Evolutionary conservation across 2,113 vertebrate species (phyloP), one percentile per base, ranked within the genome.

Genomic region (Camelus bactrianus): DNA sequence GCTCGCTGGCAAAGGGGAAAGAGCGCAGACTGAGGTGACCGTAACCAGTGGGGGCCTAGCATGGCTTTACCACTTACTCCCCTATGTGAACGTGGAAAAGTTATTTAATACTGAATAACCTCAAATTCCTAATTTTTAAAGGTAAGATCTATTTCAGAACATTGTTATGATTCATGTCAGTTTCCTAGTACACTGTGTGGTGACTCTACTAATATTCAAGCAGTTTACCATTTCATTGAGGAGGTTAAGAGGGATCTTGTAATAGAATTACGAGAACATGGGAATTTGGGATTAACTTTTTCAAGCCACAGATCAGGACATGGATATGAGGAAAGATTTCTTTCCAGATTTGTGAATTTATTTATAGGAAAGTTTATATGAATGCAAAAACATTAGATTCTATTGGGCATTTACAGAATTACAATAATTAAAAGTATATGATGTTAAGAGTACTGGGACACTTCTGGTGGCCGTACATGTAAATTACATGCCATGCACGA

Each of bases 271-370:
- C 1, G 38, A 67, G 62, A 73, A 20, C 19, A 80, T 35, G 6
- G 28, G 15, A 46, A 62, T 14, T 56, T 84, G 4, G 77, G 32
- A 67, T 28, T 73, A 28, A 65, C 5, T 83, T 82, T 83, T 62
- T 85, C 52, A 91, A 85, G 70, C 20, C 46, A 70, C 11, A 83
- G 48, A 93, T 87, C 4, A 83, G n/a, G 28, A 42, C 16, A 62
- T 4, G 22, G 15, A 67, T 48, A 62, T 54, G 24, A 94, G 48
- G 73, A 86, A 65, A 70, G 2, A 58, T 48, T 10, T 93, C 19
- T 82, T 80, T 91, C 87, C 35, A 76, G 42, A 85, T 85, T 91
- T 93, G 0, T 65, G 17, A 42, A 87, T 79, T 88, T 75, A 86
- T 67, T 76, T 35, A 58, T 70, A 69, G 38, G 32, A 72, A 94